Conservation (phyloP, 1,140 invertebrate genomes). For the Potamilus streckersoni region DNA sequence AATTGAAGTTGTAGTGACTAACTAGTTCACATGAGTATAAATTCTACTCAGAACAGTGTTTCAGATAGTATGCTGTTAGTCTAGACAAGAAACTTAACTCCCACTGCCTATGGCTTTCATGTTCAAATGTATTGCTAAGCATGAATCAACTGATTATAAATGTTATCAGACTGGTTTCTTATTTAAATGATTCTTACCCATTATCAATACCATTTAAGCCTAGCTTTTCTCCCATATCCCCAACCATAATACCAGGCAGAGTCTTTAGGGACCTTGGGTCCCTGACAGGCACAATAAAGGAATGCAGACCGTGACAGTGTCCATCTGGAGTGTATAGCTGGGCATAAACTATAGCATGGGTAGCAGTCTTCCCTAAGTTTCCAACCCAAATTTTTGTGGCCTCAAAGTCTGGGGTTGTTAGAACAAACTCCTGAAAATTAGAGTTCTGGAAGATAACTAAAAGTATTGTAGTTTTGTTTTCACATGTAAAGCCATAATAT, state of each 20-base stretch:
- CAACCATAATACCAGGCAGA: conserved; percentile 81
- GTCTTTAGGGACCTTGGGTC: conserved; percentile 80
- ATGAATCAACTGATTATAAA: no score
- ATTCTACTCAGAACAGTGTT: no score
- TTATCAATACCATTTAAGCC: conserved; percentile 92
- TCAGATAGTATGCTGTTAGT: no score
- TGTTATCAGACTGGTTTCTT: no score
- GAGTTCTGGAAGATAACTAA: background rate
- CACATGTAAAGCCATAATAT: no score
- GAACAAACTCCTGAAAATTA: conserved; percentile 80
- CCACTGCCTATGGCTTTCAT: no score
- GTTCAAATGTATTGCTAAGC: no score
- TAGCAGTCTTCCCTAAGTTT: conserved; percentile 81
- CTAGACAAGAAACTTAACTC: no score
- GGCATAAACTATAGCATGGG: conserved; percentile 89
- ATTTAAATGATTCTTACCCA: conserved; percentile 71
- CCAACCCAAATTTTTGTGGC: conserved; percentile 94
- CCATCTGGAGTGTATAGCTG: conserved; percentile 86
- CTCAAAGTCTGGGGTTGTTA: conserved; percentile 93
- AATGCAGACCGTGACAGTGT: conserved; percentile 86
- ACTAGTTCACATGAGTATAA: no score
- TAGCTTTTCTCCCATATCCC: conserved; percentile 91
- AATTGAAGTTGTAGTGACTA: no score
- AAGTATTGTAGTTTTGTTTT: no score
- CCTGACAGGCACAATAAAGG: conserved; percentile 85